A percentile compares a stretch with the other conserved stretches of the same genome.
phyloP scores from a whole-genome alignment of 2,113 vertebrate species.

The Copsychus sechellarum region DNA sequence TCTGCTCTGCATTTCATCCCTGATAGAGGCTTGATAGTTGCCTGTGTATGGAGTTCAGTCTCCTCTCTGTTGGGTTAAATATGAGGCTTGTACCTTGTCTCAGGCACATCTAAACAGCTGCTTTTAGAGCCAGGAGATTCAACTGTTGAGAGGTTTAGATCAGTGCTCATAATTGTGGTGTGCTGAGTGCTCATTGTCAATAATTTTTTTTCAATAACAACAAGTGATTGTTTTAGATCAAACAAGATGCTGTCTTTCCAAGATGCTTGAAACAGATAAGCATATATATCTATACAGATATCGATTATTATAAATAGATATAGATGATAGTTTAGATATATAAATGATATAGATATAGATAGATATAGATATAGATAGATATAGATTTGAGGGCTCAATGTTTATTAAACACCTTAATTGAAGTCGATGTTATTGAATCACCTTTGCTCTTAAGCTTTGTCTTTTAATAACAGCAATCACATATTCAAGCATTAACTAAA shows the following conservation, averaged over 20 bases:
- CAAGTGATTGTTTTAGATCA: not conserved
- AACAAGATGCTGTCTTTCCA: not conserved
- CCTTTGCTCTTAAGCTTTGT: not conserved
- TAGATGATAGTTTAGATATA: no score
- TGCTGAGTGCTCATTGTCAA: not conserved
- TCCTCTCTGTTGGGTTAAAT: not conserved
- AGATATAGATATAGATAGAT: no score
- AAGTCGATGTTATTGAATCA: not conserved
- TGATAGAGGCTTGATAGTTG: not conserved
- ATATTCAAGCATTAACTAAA: not conserved
- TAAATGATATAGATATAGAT: no score
- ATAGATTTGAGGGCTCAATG: not conserved
- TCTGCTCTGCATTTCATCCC: not conserved
- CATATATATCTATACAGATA: not conserved
- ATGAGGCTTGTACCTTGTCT: not conserved
- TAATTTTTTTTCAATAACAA: not conserved
- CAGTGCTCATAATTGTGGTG: not conserved
- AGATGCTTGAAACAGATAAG: not conserved
- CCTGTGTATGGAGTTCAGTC: rapidly evolving
- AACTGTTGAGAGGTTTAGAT: not conserved
- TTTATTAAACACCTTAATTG: not conserved
- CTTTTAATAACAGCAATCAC: not conserved
- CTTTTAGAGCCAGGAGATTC: not conserved
- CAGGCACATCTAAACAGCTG: not conserved
- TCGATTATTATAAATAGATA: no score